Percentiles rank a stretch among this genome's conserved stretches.
Conservation (phyloP, 1,140 invertebrate genomes). For the Bombus balteatus region DNA sequence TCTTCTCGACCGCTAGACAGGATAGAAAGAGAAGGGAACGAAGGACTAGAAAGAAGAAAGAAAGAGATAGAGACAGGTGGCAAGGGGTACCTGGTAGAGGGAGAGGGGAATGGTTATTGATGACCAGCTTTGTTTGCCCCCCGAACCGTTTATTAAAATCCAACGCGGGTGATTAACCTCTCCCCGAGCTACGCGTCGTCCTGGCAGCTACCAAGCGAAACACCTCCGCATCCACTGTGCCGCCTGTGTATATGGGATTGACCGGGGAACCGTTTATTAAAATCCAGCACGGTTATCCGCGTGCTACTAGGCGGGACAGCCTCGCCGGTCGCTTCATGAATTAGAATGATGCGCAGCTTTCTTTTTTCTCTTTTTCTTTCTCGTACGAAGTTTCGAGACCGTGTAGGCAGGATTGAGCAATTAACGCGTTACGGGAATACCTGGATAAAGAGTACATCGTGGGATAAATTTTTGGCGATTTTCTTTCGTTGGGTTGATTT, state of each 20-base stretch:
- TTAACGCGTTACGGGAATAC: conserved; percentile 10
- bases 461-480: conserved; percentile 1
- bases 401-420: conserved; percentile 17
- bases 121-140: conserved; percentile 79
- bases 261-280: conserved; percentile 68
- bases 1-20: conserved; percentile 17
- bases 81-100: conserved; percentile 1
- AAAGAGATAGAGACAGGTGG: conserved; percentile 19
- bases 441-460: background rate
- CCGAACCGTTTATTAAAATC: conserved; percentile 81
- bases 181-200: conserved; percentile 65
- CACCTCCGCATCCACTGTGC: conserved; percentile 61
- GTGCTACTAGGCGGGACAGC: conserved; percentile 67
- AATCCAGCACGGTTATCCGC: conserved; percentile 56
- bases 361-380: background rate
- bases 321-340: conserved; percentile 34
- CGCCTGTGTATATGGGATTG: conserved; percentile 42
- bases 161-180: conserved; percentile 79
- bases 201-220: conserved; percentile 71
- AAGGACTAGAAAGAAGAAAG: background rate
- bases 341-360: conserved; percentile 48
- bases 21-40: background rate
- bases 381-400: background rate
- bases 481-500: background rate
- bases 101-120: conserved; percentile 75